Evolutionary conservation across 2,888 invertebrate species (phyloP), one percentile per base, ranked within the genome.

Genomic region (Chaetogeoica ovagalla): DNA sequence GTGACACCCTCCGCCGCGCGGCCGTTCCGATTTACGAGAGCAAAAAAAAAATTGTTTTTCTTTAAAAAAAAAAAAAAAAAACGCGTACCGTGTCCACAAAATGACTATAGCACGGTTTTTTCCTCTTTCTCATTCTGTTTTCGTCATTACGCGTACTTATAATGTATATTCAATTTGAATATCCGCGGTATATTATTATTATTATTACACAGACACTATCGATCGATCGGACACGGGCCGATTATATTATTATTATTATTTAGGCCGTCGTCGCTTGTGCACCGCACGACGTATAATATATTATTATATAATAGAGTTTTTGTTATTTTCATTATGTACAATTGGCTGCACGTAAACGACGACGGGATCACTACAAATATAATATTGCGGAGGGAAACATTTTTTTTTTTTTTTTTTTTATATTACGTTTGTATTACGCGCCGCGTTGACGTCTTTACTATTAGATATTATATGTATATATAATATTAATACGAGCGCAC

Each of bases 51-150:
- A 57, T 15, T 4, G 4, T 52, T 13, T 55, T 55, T 48, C 15
- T 48, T 48, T n/a, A n/a, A n/a, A n/a, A n/a, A n/a, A n/a, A n/a
- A n/a, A n/a, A n/a, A n/a, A n/a, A 11, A 11, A 11, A 11, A 75
- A 75, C 63, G 37, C 37, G 21, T 4, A 79, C 79, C 79, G 71
- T 79, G 57, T 77, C 77, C 77, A 79, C 71, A 70, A 69, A 69
- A 77, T 69, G 69, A 70, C 62, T n/a, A 30, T 79, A 55, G n/a
- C 43, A 71, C 63, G 43, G 39, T 71, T 71, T 79, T 77, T 79
- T 79, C 55, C 15, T 30, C 59, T 8, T 0, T 68, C 52, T 68
- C n/a, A 55, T 62, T 48, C 48, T 48, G 13, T 48, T 60, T 23
- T 69, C 52, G n/a, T 68, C n/a, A 23, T 66, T 65, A 21, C 52